Percentiles rank a stretch among this genome's conserved stretches.
phyloP scores from a whole-genome alignment of 1,140 invertebrate genomes.

The Drosophila hydei region DNA sequence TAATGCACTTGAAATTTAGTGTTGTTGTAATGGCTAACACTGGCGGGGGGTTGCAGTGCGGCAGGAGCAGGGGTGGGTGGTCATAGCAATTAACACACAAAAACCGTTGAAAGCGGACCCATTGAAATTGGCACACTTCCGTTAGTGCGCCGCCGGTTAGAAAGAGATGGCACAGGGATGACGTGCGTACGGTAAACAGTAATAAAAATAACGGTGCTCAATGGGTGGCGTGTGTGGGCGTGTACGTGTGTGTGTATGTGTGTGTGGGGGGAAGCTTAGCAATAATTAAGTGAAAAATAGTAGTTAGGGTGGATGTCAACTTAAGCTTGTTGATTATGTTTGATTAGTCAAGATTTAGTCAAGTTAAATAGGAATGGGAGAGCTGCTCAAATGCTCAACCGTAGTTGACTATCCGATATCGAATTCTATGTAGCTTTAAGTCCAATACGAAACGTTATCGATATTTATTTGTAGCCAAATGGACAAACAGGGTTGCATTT shows the following conservation, averaged over 20 bases:
- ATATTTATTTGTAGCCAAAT: constrained; percentile 1
- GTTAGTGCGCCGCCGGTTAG: constrained; percentile 18
- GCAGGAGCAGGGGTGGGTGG: neutral
- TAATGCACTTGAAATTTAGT: constrained; percentile 78
- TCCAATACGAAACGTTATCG: neutral
- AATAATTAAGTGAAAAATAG: constrained; percentile 78
- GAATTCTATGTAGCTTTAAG: neutral
- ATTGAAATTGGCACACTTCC: constrained; percentile 73
- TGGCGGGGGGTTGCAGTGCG: constrained; percentile 7
- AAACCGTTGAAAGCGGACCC: constrained; percentile 47
- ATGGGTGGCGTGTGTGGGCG: constrained; percentile 46
- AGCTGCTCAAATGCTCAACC: constrained; percentile 3
- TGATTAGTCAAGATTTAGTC: constrained; percentile 71
- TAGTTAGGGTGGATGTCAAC: constrained; percentile 60
- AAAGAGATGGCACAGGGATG: constrained; percentile 39
- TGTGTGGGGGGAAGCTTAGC: constrained; percentile 63
- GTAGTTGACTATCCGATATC: neutral
- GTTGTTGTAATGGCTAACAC: constrained; percentile 34
- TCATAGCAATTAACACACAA: constrained; percentile 73
- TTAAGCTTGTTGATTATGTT: constrained; percentile 78
- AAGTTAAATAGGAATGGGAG: constrained; percentile 27
- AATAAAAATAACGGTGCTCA: constrained; percentile 71
- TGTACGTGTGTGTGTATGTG: constrained; percentile 4
- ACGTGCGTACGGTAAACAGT: constrained; percentile 67
- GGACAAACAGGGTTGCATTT: neutral